phyloP scores from a whole-genome alignment of 2,888 invertebrate species.

The Pachliopta kotzebuea region DNA sequence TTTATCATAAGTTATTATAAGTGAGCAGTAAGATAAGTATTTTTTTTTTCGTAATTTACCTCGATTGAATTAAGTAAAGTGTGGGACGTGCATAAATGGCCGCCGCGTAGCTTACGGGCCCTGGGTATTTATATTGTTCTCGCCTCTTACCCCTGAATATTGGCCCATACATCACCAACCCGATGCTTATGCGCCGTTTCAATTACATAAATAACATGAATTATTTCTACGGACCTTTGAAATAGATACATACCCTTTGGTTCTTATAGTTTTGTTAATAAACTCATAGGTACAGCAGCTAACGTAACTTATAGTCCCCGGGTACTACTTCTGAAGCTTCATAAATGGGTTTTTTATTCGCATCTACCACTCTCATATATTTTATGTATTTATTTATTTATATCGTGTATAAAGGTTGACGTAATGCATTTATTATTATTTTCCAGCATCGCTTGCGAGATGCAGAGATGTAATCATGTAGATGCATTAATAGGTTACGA shows the following conservation, averaged over 20 bases:
- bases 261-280: too few relatives aligned
- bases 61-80: slow-evolving; percentile 32
- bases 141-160: slow-evolving; percentile 35
- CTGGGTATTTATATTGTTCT: slow-evolving; percentile 35
- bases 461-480: too few relatives aligned
- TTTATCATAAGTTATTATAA: slow-evolving; percentile 2
- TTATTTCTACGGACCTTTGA: slow-evolving; percentile 30
- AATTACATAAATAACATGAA: slow-evolving; percentile 36
- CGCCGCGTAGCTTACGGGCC: slow-evolving; percentile 34
- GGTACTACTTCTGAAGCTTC: too few relatives aligned
- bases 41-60: slow-evolving; percentile 25
- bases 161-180: slow-evolving; percentile 43
- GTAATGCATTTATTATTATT: too few relatives aligned
- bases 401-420: too few relatives aligned
- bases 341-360: too few relatives aligned
- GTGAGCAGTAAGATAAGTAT: slow-evolving; percentile 15
- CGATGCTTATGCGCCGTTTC: slow-evolving; percentile 38
- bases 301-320: too few relatives aligned
- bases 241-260: not conserved
- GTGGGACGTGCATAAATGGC: slow-evolving; percentile 35
- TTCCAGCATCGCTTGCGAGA: too few relatives aligned
- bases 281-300: too few relatives aligned
- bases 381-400: too few relatives aligned
- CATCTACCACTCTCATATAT: too few relatives aligned
- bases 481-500: too few relatives aligned